Percentiles rank a stretch among this genome's conserved stretches.
Conservation (phyloP, 1,140 invertebrate genomes). For the Rhopalosiphum padi region DNA sequence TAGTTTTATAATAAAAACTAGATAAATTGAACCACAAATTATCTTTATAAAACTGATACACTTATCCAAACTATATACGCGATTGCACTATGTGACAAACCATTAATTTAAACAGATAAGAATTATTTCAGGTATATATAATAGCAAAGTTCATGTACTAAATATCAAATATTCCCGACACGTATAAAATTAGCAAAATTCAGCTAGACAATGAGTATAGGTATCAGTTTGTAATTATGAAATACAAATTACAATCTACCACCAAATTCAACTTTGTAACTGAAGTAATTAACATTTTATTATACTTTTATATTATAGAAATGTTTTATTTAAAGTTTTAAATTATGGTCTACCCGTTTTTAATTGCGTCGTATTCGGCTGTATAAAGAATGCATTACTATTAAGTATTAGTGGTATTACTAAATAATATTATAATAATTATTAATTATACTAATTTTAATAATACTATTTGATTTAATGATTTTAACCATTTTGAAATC, state of each 20-base stretch:
- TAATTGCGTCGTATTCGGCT: neutral
- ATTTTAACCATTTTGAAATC: neutral
- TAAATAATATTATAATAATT: neutral
- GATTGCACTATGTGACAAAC: neutral
- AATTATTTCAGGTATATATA: neutral
- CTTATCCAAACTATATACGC: neutral
- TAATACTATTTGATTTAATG: too few species aligned
- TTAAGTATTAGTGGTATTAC: neutral
- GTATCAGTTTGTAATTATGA: neutral
- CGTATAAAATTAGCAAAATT: neutral
- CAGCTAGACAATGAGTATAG: neutral
- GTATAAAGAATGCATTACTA: neutral
- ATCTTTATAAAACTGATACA: neutral
- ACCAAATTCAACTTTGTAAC: neutral
- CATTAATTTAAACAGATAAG: neutral
- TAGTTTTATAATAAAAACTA: neutral
- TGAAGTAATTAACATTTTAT: neutral
- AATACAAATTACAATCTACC: neutral
- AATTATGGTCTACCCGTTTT: too few species aligned
- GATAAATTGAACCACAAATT: neutral
- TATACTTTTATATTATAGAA: neutral
- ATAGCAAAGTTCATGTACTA: neutral
- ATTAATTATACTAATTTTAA: too few species aligned
- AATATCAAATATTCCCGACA: neutral
- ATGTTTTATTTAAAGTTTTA: neutral